Base-by-base conservation (phyloP, 1,140 invertebrate genomes). In the Conopomorpha cramerella region DNA sequence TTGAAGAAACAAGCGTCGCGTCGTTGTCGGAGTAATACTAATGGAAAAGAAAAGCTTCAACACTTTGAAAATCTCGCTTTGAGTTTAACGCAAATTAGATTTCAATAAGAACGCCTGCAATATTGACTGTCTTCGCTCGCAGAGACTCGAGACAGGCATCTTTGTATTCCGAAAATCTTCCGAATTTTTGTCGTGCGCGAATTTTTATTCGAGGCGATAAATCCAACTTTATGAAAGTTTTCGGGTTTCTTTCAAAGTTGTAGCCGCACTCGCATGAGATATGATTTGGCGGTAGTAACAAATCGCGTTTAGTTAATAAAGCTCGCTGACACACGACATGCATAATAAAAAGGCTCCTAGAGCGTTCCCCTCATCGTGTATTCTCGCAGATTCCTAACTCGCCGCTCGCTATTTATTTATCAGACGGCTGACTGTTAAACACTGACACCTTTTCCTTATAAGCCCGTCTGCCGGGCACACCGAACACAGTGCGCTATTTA, bases 341-440 rank as follows among this genome's bases (percentile, higher is more conserved):
- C n/a, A n/a, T n/a, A n/a, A n/a, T n/a, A n/a, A n/a, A n/a, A n/a
- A n/a, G n/a, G n/a, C n/a, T n/a, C n/a, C n/a, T n/a, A n/a, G n/a
- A n/a, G n/a, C n/a, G n/a, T n/a, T n/a, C 62, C 57, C 62, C 70
- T 71, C 61, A 68, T 71, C 62, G 54, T 51, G 57, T 74, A 74
- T 71, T 71, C 70, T 54, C 57, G 60, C 59, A 66, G 55, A 71
- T 71, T 70, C 70, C 55, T 62, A 63, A 71, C 64, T 70, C 70
- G 59, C 66, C 66, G 57, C 52, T 53, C 61, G 57, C 63, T 71
- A 68, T 74, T 71, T 71, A 70, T 63, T 64, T 70, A 70, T 68
- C 62, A 71, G 55, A 56, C 66, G 62, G 50, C 59, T 59, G n/a
- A n/a, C 49, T 52, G 49, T 58, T 63, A 57, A 61, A 59, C 67